A percentile compares a stretch with the other conserved stretches of the same genome.
Conservation (phyloP, 2,797 vertebrate genomes). For the Enteromius anoplus region DNA sequence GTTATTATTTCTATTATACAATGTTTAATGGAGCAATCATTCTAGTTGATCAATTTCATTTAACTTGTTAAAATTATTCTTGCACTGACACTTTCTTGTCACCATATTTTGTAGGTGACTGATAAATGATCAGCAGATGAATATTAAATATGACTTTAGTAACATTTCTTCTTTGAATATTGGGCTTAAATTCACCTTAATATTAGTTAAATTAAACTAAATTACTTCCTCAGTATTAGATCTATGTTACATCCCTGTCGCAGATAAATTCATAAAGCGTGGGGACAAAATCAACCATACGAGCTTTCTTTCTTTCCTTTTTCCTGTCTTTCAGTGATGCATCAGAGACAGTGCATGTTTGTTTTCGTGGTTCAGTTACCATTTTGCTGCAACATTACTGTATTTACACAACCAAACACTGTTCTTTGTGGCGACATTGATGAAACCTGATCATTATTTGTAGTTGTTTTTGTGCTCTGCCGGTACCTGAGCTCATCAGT, state of each 20-base stretch:
- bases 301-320: not conserved
- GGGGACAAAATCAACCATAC: not conserved
- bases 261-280: not conserved
- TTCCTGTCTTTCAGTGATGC: not conserved
- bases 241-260: not conserved
- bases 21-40: not conserved
- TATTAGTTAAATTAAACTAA: too few species aligned
- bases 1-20: not conserved
- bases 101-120: not conserved
- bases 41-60: not conserved
- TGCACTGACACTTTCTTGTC: not conserved
- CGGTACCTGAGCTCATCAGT: slow-evolving; percentile 9
- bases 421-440: slow-evolving; percentile 11
- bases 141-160: not conserved
- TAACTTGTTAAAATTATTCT: not conserved
- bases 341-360: slow-evolving; percentile 25
- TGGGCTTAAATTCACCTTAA: too few species aligned
- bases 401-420: slow-evolving; percentile 7
- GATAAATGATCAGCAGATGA: not conserved
- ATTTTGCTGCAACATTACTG: slow-evolving; percentile 11
- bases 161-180: too few species aligned
- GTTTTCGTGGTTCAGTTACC: slow-evolving; percentile 11
- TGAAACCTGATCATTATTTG: slow-evolving; percentile 43
- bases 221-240: too few species aligned
- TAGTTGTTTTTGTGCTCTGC: slow-evolving; percentile 15